Percentiles rank a stretch among this genome's conserved stretches.
Conservation (phyloP, 2,113 vertebrate genomes). For the Galeopterus variegatus region DNA sequence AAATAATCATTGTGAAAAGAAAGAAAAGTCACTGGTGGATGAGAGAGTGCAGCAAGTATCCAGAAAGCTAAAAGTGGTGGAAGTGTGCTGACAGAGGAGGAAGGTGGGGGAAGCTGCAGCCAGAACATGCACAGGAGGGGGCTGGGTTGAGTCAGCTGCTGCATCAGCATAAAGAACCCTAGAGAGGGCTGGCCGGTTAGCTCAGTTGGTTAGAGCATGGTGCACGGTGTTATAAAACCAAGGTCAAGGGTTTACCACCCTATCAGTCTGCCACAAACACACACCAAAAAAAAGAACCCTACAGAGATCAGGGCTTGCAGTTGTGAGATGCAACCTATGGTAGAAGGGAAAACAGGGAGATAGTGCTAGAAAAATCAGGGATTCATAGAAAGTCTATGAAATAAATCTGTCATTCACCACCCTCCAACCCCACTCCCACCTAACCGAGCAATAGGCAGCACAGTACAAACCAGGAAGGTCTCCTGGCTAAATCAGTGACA, state of each 20-base stretch:
- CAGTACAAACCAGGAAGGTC: neutral
- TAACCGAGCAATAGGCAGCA: neutral
- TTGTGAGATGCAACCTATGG: neutral
- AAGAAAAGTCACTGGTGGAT: neutral
- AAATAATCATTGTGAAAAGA: neutral
- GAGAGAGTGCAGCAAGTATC: neutral
- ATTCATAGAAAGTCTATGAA: neutral
- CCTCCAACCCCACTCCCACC: neutral
- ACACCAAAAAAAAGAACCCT: no score
- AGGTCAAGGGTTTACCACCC: no score
- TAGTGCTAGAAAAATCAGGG: neutral
- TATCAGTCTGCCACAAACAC: no score
- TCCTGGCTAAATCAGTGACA: neutral
- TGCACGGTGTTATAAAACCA: no score
- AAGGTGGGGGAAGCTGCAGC: fast-evolving
- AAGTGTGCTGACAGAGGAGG: no score
- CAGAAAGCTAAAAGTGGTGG: neutral
- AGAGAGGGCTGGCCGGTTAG: neutral
- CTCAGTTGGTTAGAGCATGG: no score
- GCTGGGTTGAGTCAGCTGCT: neutral
- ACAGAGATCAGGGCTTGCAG: no score
- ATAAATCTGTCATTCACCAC: neutral
- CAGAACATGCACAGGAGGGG: neutral
- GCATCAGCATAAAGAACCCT: neutral
- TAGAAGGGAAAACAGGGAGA: neutral